A percentile compares a stretch with the other conserved stretches of the same genome.
phyloP scores from a whole-genome alignment of 2,113 vertebrate genomes.

The Indicator maculatus region DNA sequence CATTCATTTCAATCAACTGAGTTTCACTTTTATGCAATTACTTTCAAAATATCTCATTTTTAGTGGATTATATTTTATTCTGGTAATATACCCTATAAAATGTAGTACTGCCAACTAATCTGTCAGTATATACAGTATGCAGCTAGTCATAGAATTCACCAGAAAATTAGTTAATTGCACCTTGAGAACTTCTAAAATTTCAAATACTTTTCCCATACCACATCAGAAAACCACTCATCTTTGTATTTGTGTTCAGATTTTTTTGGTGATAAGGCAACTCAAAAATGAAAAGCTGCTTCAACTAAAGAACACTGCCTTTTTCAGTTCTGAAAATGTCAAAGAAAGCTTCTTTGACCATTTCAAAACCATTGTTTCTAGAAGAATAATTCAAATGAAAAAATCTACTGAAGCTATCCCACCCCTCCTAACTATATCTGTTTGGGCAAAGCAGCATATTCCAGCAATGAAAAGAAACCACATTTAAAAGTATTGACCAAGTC shows the following conservation, averaged over 20 bases:
- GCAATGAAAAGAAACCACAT: slow-evolving; percentile 49
- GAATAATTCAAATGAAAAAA: slow-evolving; percentile 43
- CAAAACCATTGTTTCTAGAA: slow-evolving; percentile 48
- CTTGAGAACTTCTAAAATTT: background rate
- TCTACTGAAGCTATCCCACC: background rate
- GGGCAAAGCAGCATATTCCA: slow-evolving; percentile 13
- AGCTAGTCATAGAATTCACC: background rate
- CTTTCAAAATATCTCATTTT: background rate
- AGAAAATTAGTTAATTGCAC: background rate
- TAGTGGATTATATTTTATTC: background rate
- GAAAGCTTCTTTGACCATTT: slow-evolving; percentile 50
- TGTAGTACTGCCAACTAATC: background rate
- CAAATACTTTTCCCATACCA: background rate
- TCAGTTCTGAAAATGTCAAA: slow-evolving; percentile 11
- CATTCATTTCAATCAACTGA: background rate
- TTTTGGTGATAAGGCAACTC: background rate
- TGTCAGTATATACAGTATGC: no score
- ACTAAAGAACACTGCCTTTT: background rate
- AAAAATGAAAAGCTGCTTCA: slow-evolving; percentile 20
- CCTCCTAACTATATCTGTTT: slow-evolving; percentile 39
- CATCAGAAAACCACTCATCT: background rate
- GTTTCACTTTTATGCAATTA: background rate
- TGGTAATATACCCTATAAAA: background rate
- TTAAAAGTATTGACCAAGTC: slow-evolving; percentile 33
- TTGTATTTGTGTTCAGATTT: background rate